Evolutionary conservation across 2,888 invertebrate genomes (phyloP).

Genomic region (Mesochorus sp.): DNA sequence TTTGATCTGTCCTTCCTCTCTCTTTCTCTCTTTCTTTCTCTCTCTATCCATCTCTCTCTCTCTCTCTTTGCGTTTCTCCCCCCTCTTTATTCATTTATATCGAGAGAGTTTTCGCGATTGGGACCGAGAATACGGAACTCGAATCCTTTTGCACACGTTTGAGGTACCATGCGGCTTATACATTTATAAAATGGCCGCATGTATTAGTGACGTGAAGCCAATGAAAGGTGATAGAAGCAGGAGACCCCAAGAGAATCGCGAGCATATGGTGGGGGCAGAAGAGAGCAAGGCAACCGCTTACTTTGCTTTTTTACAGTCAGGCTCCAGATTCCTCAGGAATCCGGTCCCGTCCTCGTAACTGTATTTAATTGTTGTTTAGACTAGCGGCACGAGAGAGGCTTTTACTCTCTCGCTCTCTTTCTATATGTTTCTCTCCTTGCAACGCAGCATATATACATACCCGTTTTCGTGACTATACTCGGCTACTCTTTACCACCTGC

Average conservation of each 20-base stretch:
- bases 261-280: conserved; percentile 52
- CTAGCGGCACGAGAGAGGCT: conserved; percentile 55
- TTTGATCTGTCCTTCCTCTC: neutral
- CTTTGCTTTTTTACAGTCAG: conserved; percentile 76
- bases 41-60: conserved; percentile 11
- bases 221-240: conserved; percentile 43
- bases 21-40: conserved; percentile 8
- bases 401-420: conserved; percentile 29
- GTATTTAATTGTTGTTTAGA: conserved; percentile 77
- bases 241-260: conserved; percentile 19
- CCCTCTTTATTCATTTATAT: conserved; percentile 30
- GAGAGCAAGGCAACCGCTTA: conserved; percentile 69
- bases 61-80: conserved; percentile 10
- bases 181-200: conserved; percentile 1
- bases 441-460: conserved; percentile 13
- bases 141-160: conserved; percentile 11
- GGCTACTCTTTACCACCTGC: conserved; percentile 17
- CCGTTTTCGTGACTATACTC: conserved; percentile 10
- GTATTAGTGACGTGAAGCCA: conserved; percentile 54
- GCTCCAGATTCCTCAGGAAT: conserved; percentile 77
- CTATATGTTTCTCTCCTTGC: conserved; percentile 18
- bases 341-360: conserved; percentile 73
- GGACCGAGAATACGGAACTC: conserved; percentile 65
- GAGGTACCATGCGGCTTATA: neutral
- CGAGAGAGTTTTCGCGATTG: conserved; percentile 60